Conservation (phyloP, 2,888 invertebrate species). For the Zootermopsis nevadensis region DNA sequence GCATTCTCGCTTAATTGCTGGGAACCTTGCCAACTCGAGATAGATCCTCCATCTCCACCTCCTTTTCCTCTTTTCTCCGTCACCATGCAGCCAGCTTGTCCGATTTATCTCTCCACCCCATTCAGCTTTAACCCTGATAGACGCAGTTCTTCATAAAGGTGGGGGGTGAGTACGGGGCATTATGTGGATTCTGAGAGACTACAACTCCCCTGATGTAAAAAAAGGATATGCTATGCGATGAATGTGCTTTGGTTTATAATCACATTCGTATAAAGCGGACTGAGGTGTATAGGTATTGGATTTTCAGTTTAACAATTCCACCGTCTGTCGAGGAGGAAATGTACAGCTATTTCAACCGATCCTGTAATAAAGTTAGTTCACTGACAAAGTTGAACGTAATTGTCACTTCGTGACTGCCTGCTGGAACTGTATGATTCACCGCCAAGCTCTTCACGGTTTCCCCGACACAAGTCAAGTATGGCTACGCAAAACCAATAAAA, state of each 20-base stretch:
- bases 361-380: too few species aligned
- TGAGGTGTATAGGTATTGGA: not conserved
- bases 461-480: too few species aligned
- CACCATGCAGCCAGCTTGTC: not conserved
- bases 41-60: not conserved
- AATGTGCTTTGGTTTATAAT: not conserved
- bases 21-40: slow-evolving; percentile 2
- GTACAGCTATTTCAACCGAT: not conserved
- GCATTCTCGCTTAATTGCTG: not conserved
- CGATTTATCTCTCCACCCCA: not conserved
- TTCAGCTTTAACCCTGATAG: not conserved
- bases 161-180: not conserved
- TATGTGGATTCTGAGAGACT: not conserved
- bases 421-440: too few species aligned
- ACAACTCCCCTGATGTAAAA: not conserved
- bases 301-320: not conserved
- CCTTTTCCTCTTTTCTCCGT: too few species aligned
- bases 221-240: not conserved
- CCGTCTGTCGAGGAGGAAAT: not conserved
- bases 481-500: too few species aligned
- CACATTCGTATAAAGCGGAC: not conserved
- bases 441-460: too few species aligned
- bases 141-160: not conserved
- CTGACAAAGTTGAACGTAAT: too few species aligned
- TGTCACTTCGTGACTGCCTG: too few species aligned